These are phyloP conservation scores for Pseudomugil tenellus DNA, from an alignment of 2,797 vertebrate species.

Conservation along the genomic window DNA sequence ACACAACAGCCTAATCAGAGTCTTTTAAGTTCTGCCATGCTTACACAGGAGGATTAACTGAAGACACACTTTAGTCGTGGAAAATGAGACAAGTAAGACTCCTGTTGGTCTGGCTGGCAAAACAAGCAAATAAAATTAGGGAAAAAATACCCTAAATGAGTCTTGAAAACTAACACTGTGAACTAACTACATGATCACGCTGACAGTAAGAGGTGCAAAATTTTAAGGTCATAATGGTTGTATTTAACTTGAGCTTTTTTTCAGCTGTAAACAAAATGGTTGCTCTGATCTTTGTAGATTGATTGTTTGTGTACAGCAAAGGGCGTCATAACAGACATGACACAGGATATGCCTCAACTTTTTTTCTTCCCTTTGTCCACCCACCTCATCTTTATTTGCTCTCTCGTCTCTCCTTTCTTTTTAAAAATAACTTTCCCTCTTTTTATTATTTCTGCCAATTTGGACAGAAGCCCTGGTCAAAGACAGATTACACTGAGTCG, in stretches of 20 bases:
- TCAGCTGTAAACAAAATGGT: slow-evolving; percentile 54
- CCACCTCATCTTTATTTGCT: slow-evolving; percentile 59
- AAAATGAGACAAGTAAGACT: slow-evolving; percentile 74
- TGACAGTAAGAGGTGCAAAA: slow-evolving; percentile 38
- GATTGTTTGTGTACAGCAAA: slow-evolving; percentile 61
- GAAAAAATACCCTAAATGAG: slow-evolving; percentile 25
- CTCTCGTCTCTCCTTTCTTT: slow-evolving; percentile 44
- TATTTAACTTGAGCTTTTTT: slow-evolving; percentile 37
- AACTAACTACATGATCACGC: slow-evolving; percentile 45
- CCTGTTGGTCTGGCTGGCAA: slow-evolving; percentile 58
- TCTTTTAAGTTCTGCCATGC: slow-evolving; percentile 81
- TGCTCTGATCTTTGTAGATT: slow-evolving; percentile 47
- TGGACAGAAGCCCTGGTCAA: slow-evolving; percentile 80
- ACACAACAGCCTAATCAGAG: slow-evolving; percentile 81
- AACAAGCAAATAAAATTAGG: slow-evolving; percentile 50
- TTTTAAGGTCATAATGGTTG: slow-evolving; percentile 37
- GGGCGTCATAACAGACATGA: slow-evolving; percentile 55
- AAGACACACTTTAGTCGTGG: slow-evolving; percentile 77
- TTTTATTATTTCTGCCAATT: slow-evolving; percentile 80
- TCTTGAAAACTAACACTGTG: slow-evolving; percentile 57
- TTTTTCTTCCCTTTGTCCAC: slow-evolving; percentile 68
- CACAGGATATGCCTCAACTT: slow-evolving; percentile 58
- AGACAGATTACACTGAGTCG: slow-evolving; percentile 83
- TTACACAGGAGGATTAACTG: slow-evolving; percentile 72
- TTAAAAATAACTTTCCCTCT: slow-evolving; percentile 72